A percentile compares a stretch with the other conserved stretches of the same genome.
phyloP scores from a whole-genome alignment of 2,888 invertebrate species.

The Lycophotia porphyrea region DNA sequence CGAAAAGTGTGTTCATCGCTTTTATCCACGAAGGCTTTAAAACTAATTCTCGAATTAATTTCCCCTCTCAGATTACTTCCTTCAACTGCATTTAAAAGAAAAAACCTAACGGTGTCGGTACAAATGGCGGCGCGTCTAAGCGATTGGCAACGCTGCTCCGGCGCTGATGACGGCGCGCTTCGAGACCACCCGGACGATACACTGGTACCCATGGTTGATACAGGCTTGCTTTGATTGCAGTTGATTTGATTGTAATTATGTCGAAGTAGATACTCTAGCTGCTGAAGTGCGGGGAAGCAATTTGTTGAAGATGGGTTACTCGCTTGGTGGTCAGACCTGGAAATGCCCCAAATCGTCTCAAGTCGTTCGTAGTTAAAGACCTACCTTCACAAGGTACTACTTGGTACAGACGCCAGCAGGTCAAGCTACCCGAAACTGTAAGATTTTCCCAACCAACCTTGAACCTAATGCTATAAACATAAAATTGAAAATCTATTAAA shows the following conservation, averaged over 20 bases:
- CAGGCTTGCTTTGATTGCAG: conserved; percentile 34
- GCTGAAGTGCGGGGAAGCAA: neutral
- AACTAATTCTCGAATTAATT: conserved; percentile 32
- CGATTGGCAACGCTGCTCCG: conserved; percentile 66
- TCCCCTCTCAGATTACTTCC: conserved; percentile 43
- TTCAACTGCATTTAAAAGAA: conserved; percentile 44
- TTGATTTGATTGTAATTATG: conserved; percentile 51
- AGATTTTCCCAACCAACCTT: too few species aligned
- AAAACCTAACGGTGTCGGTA: conserved; percentile 35
- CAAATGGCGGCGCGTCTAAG: conserved; percentile 59
- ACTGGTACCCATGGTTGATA: conserved; percentile 39
- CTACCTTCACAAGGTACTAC: neutral
- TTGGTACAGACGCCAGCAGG: too few species aligned
- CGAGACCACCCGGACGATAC: conserved; percentile 58
- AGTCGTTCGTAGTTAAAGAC: neutral
- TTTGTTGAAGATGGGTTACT: neutral
- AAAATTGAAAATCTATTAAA: too few species aligned
- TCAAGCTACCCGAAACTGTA: too few species aligned
- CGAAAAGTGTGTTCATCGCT: too few species aligned
- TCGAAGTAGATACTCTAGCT: conserved; percentile 27
- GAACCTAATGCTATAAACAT: too few species aligned
- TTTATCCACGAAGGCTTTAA: conserved; percentile 12
- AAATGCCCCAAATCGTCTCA: neutral
- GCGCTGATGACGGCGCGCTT: conserved; percentile 58
- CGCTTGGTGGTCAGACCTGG: neutral